Conservation (phyloP, 2,888 invertebrate genomes). For the Melieria crassipennis region DNA sequence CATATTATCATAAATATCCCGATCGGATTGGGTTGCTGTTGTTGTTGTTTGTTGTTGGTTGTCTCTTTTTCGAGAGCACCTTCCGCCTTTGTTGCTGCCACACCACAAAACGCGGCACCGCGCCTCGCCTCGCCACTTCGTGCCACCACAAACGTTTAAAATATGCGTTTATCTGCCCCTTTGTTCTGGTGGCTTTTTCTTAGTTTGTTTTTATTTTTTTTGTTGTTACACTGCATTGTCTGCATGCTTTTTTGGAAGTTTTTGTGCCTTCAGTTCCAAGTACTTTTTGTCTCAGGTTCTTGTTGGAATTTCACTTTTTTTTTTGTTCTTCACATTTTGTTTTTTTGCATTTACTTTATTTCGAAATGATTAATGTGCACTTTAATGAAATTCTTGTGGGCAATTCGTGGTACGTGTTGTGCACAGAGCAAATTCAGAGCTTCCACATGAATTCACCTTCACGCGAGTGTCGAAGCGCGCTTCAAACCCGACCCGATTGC, state of each 20-base stretch:
- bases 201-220: too few species aligned
- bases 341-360: constrained; percentile 2
- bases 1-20: constrained; percentile 56
- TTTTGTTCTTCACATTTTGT: constrained; percentile 8
- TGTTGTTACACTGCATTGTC: too few species aligned
- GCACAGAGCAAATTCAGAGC: not conserved
- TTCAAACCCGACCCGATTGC: constrained; percentile 22
- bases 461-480: not conserved
- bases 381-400: constrained; percentile 63
- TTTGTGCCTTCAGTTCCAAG: too few species aligned
- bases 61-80: constrained; percentile 31
- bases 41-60: constrained; percentile 1
- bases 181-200: too few species aligned
- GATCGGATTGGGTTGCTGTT: constrained; percentile 35
- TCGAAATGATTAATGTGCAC: constrained; percentile 55
- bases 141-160: too few species aligned
- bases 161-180: too few species aligned
- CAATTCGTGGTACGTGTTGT: constrained; percentile 35
- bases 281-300: constrained; percentile 4
- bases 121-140: too few species aligned
- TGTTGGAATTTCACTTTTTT: constrained; percentile 42
- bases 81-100: not conserved
- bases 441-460: not conserved
- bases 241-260: too few species aligned
- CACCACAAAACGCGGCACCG: too few species aligned